Base-by-base conservation (phyloP, 2,888 invertebrate species). In the Drosophila algonquin region DNA sequence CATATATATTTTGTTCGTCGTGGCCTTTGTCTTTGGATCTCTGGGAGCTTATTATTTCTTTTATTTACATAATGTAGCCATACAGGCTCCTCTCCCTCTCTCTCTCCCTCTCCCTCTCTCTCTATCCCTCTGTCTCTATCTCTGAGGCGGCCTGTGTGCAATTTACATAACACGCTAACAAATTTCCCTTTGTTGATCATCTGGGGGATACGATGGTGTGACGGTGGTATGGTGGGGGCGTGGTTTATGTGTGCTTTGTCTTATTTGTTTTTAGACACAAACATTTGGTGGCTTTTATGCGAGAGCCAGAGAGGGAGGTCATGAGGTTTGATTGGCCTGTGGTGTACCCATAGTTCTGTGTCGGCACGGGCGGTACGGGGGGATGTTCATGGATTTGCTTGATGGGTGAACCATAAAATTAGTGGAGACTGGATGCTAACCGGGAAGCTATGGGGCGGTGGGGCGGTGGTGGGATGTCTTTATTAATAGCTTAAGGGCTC, bases 161-260 rank as follows among this genome's bases (percentile, higher is more conserved):
- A 85, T 89, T 85, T 85, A 87, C 87, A 85, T 89, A 87, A 87
- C 77, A 81, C 86, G 88, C 83, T 71, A 89, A 85, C 87, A 89
- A 85, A 85, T 89, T 89, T 77, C 60, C 60, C 70, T 51, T 45
- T 64, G 79, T 50, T 76, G 80, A 80, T 82, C 86, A 70, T 70
- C 59, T 27, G 50, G 45, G 62, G 80, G 68, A 77, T 80, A 70
- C 58, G 74, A 54, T 63, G 63, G 51, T 58, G 74, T 44, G 61
- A 69, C 18, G 58, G 55, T 27, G 58, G 59, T 27, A 63, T 55
- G 62, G 18, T 6, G 70, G 56, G 53, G 81, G 76, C 80, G 80
- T 85, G 81, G 82, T 76, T 81, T 85, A 75, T 80, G 76, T 82
- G 72, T 75, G 80, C 82, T 81, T 87, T 85, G 88, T 79, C 87